Base-by-base conservation (phyloP, 2,113 vertebrate genomes). In the Arizona elegans region DNA sequence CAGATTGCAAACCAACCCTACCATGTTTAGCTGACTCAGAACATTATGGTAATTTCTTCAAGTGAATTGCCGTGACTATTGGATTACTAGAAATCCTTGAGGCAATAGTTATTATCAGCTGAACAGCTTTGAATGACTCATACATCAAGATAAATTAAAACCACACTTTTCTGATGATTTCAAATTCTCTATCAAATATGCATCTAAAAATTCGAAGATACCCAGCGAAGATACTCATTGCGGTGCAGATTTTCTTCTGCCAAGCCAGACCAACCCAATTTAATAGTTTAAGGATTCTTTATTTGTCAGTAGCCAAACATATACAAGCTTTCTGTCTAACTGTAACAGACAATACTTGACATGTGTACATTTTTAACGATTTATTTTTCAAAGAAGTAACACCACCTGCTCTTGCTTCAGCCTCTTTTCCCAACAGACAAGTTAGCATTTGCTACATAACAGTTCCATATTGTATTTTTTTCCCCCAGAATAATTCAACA, bases 1-100 rank as follows among this genome's bases (percentile, higher is more conserved):
- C 1, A 10, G 59, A 5, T 33, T 90, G 75, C 52, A 89, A 91
- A 19, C 56, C 5, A 53, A 55, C 58, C 29, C 81, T 29, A 4
- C 54, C 47, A 38, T 91, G 7, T 54, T 38, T 19, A 3, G 0
- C 0, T n/a, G 54, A 58, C n/a, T 8, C 43, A 1, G 11, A 86
- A 89, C 56, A 85, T 6, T 52, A 11, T 47, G 50, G 55, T 0
- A 0, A 47, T 87, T 26, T 58, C 56, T 17, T 58, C 26, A 52
- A 38, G 47, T 38, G 43, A 52, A 38, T 85, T 65, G 17, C 10
- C 8, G 19, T 62, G 29, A 23, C 87, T 50, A 26, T 43, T 58
- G 23, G 26, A 75, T 59, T 54, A 52, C 26, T 33, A 75, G 87
- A 92, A 21, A 33, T 86, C 17, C 29, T 90, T 85, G 87, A 59